A percentile compares a stretch with the other conserved stretches of the same genome.
Conservation (phyloP, 2,113 vertebrate species). For the Mellivora capensis region DNA sequence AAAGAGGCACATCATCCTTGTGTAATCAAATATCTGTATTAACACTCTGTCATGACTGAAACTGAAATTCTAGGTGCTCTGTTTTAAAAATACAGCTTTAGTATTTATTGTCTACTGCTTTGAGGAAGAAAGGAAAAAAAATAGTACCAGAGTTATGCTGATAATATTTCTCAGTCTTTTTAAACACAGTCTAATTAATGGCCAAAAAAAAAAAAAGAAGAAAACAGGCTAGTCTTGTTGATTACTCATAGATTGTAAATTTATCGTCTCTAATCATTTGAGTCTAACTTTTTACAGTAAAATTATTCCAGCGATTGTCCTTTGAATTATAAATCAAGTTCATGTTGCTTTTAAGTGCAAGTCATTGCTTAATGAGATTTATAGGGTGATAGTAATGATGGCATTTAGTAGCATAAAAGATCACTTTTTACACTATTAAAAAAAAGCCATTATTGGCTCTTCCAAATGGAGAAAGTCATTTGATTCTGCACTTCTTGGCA, state of each 20-base stretch:
- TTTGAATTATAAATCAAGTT: conserved; percentile 46
- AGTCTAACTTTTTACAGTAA: conserved; percentile 9
- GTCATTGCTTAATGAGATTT: conserved; percentile 20
- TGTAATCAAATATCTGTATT: background rate
- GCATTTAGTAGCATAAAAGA: background rate
- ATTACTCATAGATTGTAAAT: conserved; percentile 25
- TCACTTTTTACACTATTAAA: background rate
- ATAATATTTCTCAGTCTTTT: background rate
- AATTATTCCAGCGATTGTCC: conserved; percentile 38
- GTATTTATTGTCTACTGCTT: background rate
- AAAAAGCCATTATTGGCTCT: background rate
- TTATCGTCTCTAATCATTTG: background rate
- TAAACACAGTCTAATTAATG: background rate
- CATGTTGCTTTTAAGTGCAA: conserved; percentile 37
- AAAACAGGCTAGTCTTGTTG: background rate
- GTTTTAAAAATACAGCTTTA: background rate
- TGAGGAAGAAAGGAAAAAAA: background rate
- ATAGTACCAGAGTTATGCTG: background rate
- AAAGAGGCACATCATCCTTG: accelerated
- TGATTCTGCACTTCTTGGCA: background rate
- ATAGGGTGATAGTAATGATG: background rate
- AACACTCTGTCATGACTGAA: background rate
- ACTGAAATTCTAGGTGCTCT: background rate
- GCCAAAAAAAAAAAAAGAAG: background rate
- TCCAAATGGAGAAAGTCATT: background rate